phyloP scores from a whole-genome alignment of 2,888 invertebrate genomes.

The Acanthacorydalis orientalis region DNA sequence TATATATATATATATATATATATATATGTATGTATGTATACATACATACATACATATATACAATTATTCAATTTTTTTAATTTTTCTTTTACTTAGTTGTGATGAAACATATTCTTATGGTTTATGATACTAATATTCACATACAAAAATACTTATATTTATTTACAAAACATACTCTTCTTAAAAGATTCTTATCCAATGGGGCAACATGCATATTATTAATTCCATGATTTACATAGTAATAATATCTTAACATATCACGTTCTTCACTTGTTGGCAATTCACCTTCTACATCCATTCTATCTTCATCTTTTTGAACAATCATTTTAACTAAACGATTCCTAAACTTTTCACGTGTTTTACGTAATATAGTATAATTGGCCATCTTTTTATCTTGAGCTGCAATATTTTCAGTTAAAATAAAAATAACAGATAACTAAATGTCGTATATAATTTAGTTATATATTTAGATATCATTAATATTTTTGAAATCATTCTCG shows the following conservation, averaged over 20 bases:
- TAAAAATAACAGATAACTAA: too few species aligned
- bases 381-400: not conserved
- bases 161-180: conserved; percentile 27
- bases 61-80: too few species aligned
- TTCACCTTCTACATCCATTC: conserved; percentile 24
- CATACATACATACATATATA: too few species aligned
- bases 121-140: too few species aligned
- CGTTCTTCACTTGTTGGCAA: conserved; percentile 46
- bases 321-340: conserved; percentile 62
- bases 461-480: too few species aligned
- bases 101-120: too few species aligned
- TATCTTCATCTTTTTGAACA: conserved; percentile 34
- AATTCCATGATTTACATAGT: conserved; percentile 78
- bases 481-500: too few species aligned
- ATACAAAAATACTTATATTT: not conserved
- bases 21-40: too few species aligned
- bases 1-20: too few species aligned
- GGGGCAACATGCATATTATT: conserved; percentile 81
- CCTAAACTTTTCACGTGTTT: conserved; percentile 69
- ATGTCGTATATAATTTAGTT: too few species aligned
- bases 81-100: too few species aligned
- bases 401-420: not conserved
- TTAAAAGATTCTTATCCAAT: conserved; percentile 54
- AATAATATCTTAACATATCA: conserved; percentile 66
- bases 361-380: conserved; percentile 27